Conservation (phyloP, 1,140 invertebrate species). For the Aphelenchoides avenae region DNA sequence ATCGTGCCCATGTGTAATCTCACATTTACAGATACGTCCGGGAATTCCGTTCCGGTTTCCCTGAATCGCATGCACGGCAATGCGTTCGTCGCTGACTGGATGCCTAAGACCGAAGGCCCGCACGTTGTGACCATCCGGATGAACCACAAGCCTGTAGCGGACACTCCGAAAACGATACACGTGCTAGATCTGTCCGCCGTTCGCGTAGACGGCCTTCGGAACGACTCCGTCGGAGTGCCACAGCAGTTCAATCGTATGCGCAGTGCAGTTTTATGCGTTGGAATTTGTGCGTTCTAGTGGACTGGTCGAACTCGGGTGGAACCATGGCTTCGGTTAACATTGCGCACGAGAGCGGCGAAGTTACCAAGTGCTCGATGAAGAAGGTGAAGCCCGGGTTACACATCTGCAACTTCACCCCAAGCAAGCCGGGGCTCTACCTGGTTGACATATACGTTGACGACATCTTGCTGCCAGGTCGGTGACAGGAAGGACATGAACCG, state of each 20-base stretch:
- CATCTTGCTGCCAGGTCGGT: conserved; percentile 58
- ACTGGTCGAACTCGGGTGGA: conserved; percentile 53
- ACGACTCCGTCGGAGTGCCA: conserved; percentile 52
- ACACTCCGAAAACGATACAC: conserved; percentile 65
- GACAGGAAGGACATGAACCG: conserved; percentile 10
- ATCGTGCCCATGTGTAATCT: conserved; percentile 12
- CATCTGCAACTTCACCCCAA: conserved; percentile 51
- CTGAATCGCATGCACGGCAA: conserved; percentile 28
- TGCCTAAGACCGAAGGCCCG: conserved; percentile 65
- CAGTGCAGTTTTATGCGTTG: conserved; percentile 29
- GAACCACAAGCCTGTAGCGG: conserved; percentile 72
- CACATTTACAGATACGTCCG: conserved; percentile 40
- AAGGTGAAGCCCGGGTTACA: conserved; percentile 46
- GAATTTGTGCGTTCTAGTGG: conserved; percentile 50
- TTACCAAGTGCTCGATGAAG: conserved; percentile 43
- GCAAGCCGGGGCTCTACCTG: conserved; percentile 50
- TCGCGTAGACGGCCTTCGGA: conserved; percentile 45
- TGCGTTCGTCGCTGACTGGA: conserved; percentile 27
- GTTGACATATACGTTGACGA: conserved; percentile 51
- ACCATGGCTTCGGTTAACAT: conserved; percentile 31
- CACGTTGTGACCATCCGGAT: conserved; percentile 76
- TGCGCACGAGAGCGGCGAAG: conserved; percentile 21
- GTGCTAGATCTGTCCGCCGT: conserved; percentile 71
- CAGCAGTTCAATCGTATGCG: conserved; percentile 53
- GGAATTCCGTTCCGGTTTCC: conserved; percentile 30